phyloP scores from a whole-genome alignment of 1,140 invertebrate species.

The Drosophila bifasciata region DNA sequence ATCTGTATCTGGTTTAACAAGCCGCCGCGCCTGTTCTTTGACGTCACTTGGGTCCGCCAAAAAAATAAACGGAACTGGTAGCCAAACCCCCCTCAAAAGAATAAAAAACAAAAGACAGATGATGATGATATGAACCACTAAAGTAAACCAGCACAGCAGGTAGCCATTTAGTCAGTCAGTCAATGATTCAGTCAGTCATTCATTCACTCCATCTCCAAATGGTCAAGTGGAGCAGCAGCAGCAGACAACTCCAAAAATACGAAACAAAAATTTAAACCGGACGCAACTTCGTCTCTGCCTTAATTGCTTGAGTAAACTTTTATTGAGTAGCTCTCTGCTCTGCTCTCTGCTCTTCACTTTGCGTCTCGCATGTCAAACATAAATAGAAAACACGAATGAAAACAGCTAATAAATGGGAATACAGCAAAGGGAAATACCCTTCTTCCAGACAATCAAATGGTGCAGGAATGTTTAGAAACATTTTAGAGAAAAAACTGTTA shows the following conservation, averaged over 20 bases:
- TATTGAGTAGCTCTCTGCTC: conserved; percentile 14
- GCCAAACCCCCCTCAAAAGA: conserved; percentile 42
- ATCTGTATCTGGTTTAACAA: conserved; percentile 5
- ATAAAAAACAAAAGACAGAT: conserved; percentile 29
- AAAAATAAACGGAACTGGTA: conserved; percentile 66
- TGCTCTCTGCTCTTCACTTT: not conserved
- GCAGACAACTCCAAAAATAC: conserved; percentile 56
- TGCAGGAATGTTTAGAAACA: no score
- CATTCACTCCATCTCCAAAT: conserved; percentile 27
- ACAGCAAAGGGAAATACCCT: no score
- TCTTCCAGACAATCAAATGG: no score
- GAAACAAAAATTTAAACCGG: conserved; percentile 37
- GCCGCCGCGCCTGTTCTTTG: conserved; percentile 40
- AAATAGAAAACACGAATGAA: conserved; percentile 34
- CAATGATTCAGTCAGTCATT: conserved; percentile 25
- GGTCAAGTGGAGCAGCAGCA: conserved; percentile 51
- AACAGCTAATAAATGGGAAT: no score
- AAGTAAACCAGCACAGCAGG: conserved; percentile 80
- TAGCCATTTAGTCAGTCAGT: conserved; percentile 39
- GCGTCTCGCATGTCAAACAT: conserved; percentile 43
- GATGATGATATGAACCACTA: conserved; percentile 32
- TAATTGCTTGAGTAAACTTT: conserved; percentile 55
- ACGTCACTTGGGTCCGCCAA: conserved; percentile 47
- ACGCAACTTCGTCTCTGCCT: conserved; percentile 36
- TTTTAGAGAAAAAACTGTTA: no score